phyloP scores from a whole-genome alignment of 2,888 invertebrate species.

The Pachydiplax longipennis region DNA sequence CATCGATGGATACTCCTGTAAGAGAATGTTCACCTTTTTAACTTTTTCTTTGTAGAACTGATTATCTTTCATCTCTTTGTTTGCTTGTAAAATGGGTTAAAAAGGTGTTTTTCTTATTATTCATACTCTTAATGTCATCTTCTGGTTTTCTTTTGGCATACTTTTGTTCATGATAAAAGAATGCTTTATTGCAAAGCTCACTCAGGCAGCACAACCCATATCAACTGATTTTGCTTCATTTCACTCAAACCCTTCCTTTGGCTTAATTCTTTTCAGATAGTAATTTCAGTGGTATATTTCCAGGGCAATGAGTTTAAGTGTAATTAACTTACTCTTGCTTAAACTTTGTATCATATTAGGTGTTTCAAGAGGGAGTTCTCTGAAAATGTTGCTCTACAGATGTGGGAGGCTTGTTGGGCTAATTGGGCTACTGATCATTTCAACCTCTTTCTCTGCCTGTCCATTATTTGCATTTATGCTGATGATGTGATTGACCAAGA shows the following conservation, averaged over 20 bases:
- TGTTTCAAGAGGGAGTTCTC: conserved; percentile 94
- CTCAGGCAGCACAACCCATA: background rate
- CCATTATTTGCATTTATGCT: conserved; percentile 91
- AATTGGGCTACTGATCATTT: conserved; percentile 96
- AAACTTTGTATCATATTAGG: conserved; percentile 60
- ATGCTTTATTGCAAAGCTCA: background rate
- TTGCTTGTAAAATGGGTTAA: background rate
- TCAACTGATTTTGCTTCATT: background rate
- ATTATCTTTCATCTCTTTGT: background rate
- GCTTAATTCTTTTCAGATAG: background rate
- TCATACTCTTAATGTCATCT: background rate
- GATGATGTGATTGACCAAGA: conserved; percentile 93
- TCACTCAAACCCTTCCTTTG: background rate
- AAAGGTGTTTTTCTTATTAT: background rate
- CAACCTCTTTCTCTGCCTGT: conserved; percentile 91
- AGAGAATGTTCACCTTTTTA: conserved; percentile 56
- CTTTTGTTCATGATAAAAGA: background rate
- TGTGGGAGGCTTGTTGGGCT: conserved; percentile 99
- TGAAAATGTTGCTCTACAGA: conserved; percentile 83
- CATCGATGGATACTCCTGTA: conserved; percentile 94
- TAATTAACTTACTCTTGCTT: background rate
- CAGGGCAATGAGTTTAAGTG: background rate
- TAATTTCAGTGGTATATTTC: background rate
- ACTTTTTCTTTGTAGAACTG: background rate
- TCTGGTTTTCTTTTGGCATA: background rate